Percentiles rank a stretch among this genome's conserved stretches.
These are phyloP conservation scores for Garra rufa DNA, from an alignment of 2,113 vertebrate species.

Conservation along the genomic window DNA sequence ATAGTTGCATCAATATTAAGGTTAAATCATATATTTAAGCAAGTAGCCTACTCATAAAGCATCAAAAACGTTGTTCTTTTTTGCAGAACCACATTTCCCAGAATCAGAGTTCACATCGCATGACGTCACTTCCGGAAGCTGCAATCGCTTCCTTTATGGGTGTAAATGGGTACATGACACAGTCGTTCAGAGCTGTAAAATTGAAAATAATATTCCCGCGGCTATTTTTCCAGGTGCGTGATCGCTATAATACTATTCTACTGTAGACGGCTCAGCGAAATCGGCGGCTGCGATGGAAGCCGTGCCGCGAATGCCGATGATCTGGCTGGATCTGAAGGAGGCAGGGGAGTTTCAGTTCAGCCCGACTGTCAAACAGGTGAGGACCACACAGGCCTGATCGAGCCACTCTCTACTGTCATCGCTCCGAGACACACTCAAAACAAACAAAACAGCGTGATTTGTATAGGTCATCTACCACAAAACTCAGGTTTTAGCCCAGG, in stretches of 20 bases:
- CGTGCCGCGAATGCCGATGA: constrained; percentile 98
- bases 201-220: constrained; percentile 8
- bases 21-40: neutral
- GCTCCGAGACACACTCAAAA: neutral
- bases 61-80: neutral
- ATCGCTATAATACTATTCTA: neutral
- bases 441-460: neutral
- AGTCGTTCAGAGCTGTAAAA: constrained; percentile 67
- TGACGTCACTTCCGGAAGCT: constrained; percentile 62
- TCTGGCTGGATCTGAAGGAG: constrained; percentile 95
- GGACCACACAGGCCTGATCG: constrained; percentile 70
- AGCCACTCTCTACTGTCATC: neutral
- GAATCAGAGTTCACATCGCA: neutral
- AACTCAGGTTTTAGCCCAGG: neutral
- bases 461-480: neutral
- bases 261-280: constrained; percentile 10
- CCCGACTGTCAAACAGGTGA: constrained; percentile 79
- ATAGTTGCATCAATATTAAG: too few relatives aligned
- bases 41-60: neutral
- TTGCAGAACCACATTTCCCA: constrained; percentile 70
- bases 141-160: constrained; percentile 69
- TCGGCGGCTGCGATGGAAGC: constrained; percentile 87
- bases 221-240: neutral
- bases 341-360: constrained; percentile 80
- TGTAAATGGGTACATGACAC: constrained; percentile 76